Percentiles rank a stretch among this genome's conserved stretches.
Evolutionary conservation across 2,113 vertebrate genomes (phyloP).

Genomic region (Pluvialis apricaria): DNA sequence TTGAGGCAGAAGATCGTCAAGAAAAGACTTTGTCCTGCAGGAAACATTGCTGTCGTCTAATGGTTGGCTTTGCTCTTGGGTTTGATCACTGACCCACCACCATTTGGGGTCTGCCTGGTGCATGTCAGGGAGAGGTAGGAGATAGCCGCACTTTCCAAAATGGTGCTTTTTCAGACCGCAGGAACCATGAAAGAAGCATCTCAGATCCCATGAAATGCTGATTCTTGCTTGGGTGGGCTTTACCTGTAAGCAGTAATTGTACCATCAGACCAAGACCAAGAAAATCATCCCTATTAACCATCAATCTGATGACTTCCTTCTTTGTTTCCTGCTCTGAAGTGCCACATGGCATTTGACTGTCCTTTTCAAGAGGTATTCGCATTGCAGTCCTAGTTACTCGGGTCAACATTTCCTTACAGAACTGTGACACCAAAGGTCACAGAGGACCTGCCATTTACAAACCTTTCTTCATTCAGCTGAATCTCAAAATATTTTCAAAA

Average conservation of each 20-base stretch:
- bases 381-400: background rate
- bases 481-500: background rate
- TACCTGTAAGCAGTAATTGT: background rate
- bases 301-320: background rate
- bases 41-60: background rate
- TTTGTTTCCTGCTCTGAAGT: background rate
- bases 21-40: background rate
- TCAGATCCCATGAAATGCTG: background rate
- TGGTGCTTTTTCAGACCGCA: background rate
- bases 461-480: background rate
- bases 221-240: background rate
- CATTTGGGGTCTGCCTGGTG: background rate
- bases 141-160: background rate
- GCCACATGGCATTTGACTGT: background rate
- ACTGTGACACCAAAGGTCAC: background rate
- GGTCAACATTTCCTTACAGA: background rate
- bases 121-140: background rate
- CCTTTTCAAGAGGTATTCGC: background rate
- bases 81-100: background rate
- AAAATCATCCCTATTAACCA: background rate
- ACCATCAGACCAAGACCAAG: background rate
- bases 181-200: background rate
- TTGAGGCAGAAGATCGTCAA: background rate
- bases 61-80: background rate
- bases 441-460: background rate